Base-by-base conservation (phyloP, 1,140 invertebrate species). In the Cotesia glomerata region DNA sequence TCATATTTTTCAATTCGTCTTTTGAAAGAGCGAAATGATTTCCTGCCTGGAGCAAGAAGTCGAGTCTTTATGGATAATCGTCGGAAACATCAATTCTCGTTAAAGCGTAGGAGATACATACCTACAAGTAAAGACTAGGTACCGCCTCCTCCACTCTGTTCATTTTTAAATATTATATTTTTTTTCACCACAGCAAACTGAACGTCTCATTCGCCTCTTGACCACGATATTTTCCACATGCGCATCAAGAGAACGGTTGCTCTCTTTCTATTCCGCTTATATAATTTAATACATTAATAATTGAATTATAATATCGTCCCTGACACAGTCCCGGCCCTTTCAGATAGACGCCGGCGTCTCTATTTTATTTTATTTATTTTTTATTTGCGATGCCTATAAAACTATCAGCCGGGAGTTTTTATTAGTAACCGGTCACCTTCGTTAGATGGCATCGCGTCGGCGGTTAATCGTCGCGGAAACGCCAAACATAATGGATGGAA, bases 81-180 rank as follows among this genome's bases (percentile, higher is more conserved):
- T 75, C 74, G 74, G 74, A 75, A 75, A 75, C 74, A 75, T 75
- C 74, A 75, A 75, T 75, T 75, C 74, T 75, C 65, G 71, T 75
- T 73, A 73, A 71, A 73, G 74, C 74, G 74, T 75, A 75, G 74
- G 74, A 73, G 74, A 73, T 72, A 71, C 61, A 71, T 69, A 69
- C 65, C 51, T 67, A 59, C 34, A 34, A 14, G 36, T 66, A 54
- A 14, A 54, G 18, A 54, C 13, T 54, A 61, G 34, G 16, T 36
- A 35, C 32, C 61, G 39, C 61, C 59, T 35, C 59, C 36, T 66
- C 49, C 14, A 51, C 45, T 66, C 49, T 1, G 34, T 26, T 39
- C 32, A 8, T 54, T 14, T 45, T 9, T 16, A 8, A 49, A 51
- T 65, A 16, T 65, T 14, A 9, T 35, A 5, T 59, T 34, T 13